Evolutionary conservation across 2,113 vertebrate species (phyloP), one percentile per base, ranked within the genome.

Genomic region (Castor canadensis): DNA sequence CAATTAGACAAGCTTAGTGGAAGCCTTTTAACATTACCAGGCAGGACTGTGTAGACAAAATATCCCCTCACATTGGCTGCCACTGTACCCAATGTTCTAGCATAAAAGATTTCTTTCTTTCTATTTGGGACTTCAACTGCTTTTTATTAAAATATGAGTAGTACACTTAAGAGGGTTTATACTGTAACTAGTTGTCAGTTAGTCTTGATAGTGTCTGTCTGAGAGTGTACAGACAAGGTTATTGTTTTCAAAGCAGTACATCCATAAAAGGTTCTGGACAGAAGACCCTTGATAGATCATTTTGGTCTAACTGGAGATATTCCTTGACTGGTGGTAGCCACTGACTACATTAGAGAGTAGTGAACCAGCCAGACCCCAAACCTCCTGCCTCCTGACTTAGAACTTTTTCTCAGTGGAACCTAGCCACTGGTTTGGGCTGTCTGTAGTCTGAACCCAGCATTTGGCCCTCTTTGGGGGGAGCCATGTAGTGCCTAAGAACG

Each of bases 111-210:
- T 56, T 79, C 26, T 82, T 77, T 93, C 54, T 82, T 88, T 75
- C 58, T 72, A 13, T 43, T 95, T 64, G 66, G 40, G 30, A 79
- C 45, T 91, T 62, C n/a, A 72, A 66, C 0, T 47, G n/a, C 26
- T 62, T 92, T 52, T 76, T 92, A 73, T 56, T 81, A 60, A 93
- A 93, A 80, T 73, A 3, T 43, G 83, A 87, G 15, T 67, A 79
- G 17, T 45, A 43, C 52, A 76, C 69, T 83, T 83, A 86, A 64
- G 49, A 49, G 13, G 67, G 58, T 24, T 87, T 87, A 75, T 28
- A 62, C 47, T n/a, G n/a, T 84, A 60, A 28, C 24, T 67, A 67
- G 73, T 38, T 60, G 49, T 49, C 43, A 79, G 38, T 62, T 43
- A 30, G 54, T 69, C 54, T 62, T 58, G 40, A 47, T 32, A 54